Evolutionary conservation across 2,888 invertebrate genomes (phyloP).

Genomic region (Dromius quadrimaculatus): DNA sequence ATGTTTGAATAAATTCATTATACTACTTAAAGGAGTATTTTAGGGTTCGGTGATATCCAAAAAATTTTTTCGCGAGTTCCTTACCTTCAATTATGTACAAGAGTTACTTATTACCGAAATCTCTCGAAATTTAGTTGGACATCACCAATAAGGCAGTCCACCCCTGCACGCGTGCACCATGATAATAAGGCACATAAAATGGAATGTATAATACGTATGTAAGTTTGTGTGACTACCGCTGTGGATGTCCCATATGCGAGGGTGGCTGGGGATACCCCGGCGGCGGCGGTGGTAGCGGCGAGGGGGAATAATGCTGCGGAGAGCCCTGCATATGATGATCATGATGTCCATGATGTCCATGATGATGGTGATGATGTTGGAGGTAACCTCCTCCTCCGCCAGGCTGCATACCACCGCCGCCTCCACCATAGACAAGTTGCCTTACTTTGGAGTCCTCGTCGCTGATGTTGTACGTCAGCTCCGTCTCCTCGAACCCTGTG

Average conservation of each 20-base stretch:
- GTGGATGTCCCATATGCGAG: conserved; percentile 81
- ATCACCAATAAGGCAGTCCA: too few species aligned
- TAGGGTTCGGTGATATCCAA: too few species aligned
- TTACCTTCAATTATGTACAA: too few species aligned
- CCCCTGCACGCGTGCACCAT: background rate
- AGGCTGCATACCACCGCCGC: conserved; percentile 66
- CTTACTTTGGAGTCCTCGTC: conserved; percentile 98
- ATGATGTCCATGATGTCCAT: conserved; percentile 79
- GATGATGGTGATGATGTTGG: conserved; percentile 73
- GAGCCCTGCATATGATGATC: conserved; percentile 69
- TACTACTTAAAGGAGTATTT: too few species aligned
- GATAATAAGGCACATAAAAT: conserved; percentile 14
- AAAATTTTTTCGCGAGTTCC: too few species aligned
- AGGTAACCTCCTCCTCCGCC: conserved; percentile 74
- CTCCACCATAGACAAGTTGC: conserved; percentile 86
- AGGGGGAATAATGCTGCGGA: conserved; percentile 72
- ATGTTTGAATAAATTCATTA: too few species aligned
- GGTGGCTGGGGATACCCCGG: conserved; percentile 79
- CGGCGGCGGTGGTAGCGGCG: conserved; percentile 79
- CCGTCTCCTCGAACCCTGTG: conserved; percentile 98
- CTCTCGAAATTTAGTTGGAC: too few species aligned
- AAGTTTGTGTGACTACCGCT: conserved; percentile 74
- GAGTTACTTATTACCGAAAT: too few species aligned
- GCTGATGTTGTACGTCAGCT: conserved; percentile 95
- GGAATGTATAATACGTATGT: conserved; percentile 2